phyloP scores from a whole-genome alignment of 2,888 invertebrate genomes.

The Neoascia interrupta region DNA sequence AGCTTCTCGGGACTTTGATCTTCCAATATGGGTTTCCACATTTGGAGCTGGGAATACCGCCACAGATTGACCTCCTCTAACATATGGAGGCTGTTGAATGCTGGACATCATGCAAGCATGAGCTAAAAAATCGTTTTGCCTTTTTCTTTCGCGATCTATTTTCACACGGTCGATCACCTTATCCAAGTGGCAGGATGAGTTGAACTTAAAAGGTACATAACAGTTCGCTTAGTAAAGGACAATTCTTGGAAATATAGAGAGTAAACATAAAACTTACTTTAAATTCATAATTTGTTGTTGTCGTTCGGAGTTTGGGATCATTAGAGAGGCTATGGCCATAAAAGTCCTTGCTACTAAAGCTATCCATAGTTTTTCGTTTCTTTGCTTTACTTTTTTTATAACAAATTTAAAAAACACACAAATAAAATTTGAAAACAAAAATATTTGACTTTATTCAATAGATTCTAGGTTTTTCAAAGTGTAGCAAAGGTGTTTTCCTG shows the following conservation, averaged over 20 bases:
- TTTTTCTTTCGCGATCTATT: conserved; percentile 32
- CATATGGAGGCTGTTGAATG: too few species aligned
- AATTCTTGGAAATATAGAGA: not conserved
- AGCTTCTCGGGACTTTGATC: not conserved
- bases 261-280: too few species aligned
- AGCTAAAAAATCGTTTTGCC: not conserved
- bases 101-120: not conserved
- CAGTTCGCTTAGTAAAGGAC: not conserved
- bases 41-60: not conserved
- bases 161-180: conserved; percentile 27
- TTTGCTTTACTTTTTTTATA: conserved; percentile 12
- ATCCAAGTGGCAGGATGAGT: conserved; percentile 40
- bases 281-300: conserved; percentile 72
- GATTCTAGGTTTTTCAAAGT: too few species aligned
- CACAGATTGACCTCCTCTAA: not conserved
- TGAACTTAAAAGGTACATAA: conserved; percentile 22
- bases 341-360: conserved; percentile 70
- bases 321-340: conserved; percentile 71
- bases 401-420: conserved; percentile 21
- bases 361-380: conserved; percentile 53
- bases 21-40: conserved; percentile 16
- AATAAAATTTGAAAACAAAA: conserved; percentile 32
- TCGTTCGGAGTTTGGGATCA: conserved; percentile 71
- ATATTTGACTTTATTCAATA: too few species aligned
- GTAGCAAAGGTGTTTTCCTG: too few species aligned